These are phyloP conservation scores for Varanus komodoensis DNA, from an alignment of 2,113 vertebrate genomes.

Conservation along the genomic window DNA sequence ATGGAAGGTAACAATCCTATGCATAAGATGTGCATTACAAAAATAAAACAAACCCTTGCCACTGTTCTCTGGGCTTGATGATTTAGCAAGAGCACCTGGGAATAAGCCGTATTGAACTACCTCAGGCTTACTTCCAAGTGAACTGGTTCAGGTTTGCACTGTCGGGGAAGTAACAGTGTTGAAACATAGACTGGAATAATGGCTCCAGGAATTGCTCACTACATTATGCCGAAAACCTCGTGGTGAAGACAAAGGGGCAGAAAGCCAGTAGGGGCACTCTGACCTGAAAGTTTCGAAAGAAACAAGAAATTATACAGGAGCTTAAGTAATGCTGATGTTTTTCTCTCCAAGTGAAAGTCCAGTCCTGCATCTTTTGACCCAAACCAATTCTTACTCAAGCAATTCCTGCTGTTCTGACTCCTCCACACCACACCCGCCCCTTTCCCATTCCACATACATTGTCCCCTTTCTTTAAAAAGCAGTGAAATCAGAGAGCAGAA, in stretches of 20 bases:
- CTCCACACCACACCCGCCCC: not conserved
- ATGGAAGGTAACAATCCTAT: no score
- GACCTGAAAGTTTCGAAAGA: slow-evolving; percentile 51
- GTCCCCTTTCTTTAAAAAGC: not conserved
- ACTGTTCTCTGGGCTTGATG: slow-evolving; percentile 21
- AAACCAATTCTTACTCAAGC: not conserved
- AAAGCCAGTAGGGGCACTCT: slow-evolving; percentile 41
- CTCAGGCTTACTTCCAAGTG: not conserved
- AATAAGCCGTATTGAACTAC: not conserved
- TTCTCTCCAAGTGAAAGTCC: slow-evolving; percentile 11
- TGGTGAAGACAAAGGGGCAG: slow-evolving; percentile 33
- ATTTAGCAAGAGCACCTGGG: not conserved
- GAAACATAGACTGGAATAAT: slow-evolving; percentile 49
- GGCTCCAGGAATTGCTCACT: slow-evolving; percentile 35
- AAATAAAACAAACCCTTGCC: slow-evolving; percentile 16
- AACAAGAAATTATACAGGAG: slow-evolving; percentile 17
- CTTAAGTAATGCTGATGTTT: slow-evolving; percentile 40
- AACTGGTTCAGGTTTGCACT: not conserved
- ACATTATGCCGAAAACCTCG: slow-evolving; percentile 33
- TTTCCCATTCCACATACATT: not conserved
- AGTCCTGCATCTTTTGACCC: not conserved
- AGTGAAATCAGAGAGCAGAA: slow-evolving; percentile 20
- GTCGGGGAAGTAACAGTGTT: slow-evolving; percentile 41
- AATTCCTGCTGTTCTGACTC: not conserved
- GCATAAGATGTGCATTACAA: not conserved